Percentiles rank a stretch among this genome's conserved stretches.
Conservation (phyloP, 2,797 vertebrate species). For the Acipenser oxyrinchus region DNA sequence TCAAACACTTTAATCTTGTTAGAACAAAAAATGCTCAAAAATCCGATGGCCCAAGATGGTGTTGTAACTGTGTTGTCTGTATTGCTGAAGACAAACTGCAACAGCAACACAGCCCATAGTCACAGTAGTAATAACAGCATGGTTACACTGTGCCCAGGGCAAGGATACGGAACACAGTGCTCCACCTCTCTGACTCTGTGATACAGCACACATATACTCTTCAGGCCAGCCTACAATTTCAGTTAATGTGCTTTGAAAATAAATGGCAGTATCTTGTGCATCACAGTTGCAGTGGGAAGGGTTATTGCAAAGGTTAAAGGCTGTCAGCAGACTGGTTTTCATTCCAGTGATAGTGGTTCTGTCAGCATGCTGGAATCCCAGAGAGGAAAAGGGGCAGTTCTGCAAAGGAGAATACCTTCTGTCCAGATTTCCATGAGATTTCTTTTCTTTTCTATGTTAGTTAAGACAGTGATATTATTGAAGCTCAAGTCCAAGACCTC, state of each 20-base stretch:
- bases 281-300: slow-evolving; percentile 11
- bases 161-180: slow-evolving; percentile 1
- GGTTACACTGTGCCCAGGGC: slow-evolving; percentile 1
- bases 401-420: not conserved
- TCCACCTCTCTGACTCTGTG: not conserved
- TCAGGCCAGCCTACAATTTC: slow-evolving; percentile 10
- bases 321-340: not conserved
- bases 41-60: no score
- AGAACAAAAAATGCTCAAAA: no score
- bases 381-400: not conserved
- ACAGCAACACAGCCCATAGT: no score
- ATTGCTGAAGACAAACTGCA: no score
- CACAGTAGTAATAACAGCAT: no score
- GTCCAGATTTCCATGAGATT: not conserved
- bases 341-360: slow-evolving; percentile 3
- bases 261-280: slow-evolving; percentile 2
- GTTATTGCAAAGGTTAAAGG: slow-evolving; percentile 11
- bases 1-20: no score
- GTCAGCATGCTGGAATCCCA: slow-evolving; percentile 5
- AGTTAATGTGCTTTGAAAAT: not conserved
- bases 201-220: not conserved
- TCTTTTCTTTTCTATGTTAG: slow-evolving; percentile 5
- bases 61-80: no score
- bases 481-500: slow-evolving; percentile 14
- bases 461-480: slow-evolving; percentile 6